Evolutionary conservation across 1,140 invertebrate genomes (phyloP).

Genomic region (Alviniconcha marisindica): DNA sequence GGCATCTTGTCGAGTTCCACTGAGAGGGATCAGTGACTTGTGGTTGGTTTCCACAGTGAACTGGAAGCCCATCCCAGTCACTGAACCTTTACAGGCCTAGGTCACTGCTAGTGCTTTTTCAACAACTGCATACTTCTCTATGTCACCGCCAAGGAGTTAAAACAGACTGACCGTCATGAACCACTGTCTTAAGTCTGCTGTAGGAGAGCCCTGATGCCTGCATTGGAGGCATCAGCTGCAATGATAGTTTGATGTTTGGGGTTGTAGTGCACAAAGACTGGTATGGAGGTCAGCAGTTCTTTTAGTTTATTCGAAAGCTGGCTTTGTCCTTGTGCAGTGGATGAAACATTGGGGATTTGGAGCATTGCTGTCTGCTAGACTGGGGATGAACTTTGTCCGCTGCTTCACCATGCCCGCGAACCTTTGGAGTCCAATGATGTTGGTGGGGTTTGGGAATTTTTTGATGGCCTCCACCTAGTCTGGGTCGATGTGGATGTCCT

Average conservation of each 20-base stretch:
- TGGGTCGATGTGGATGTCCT: conserved; percentile 59
- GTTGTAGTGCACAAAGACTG: conserved; percentile 46
- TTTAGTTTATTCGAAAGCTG: conserved; percentile 47
- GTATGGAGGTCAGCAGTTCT: conserved; percentile 30
- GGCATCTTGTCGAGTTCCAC: conserved; percentile 47
- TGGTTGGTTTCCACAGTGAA: conserved; percentile 67
- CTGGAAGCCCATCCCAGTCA: conserved; percentile 75
- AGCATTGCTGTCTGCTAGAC: conserved; percentile 22
- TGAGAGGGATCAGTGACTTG: conserved; percentile 64
- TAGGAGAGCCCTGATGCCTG: conserved; percentile 50
- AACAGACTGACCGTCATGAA: conserved; percentile 43
- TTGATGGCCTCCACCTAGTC: conserved; percentile 60
- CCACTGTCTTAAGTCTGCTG: conserved; percentile 35
- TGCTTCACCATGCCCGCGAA: conserved; percentile 44
- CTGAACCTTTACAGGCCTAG: conserved; percentile 78
- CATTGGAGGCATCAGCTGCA: conserved; percentile 47
- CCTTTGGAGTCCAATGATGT: conserved; percentile 21
- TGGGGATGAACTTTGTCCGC: conserved; percentile 41
- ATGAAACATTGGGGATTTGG: background rate
- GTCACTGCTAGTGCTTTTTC: conserved; percentile 78
- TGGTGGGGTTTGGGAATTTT: conserved; percentile 65
- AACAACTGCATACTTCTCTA: conserved; percentile 77
- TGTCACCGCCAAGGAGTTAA: conserved; percentile 55
- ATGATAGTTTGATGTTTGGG: conserved; percentile 40
- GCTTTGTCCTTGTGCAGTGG: conserved; percentile 41